Percentiles rank a stretch among this genome's conserved stretches.
These are phyloP conservation scores for Anhinga rufa DNA, from an alignment of 2,113 vertebrate species.

Conservation along the genomic window DNA sequence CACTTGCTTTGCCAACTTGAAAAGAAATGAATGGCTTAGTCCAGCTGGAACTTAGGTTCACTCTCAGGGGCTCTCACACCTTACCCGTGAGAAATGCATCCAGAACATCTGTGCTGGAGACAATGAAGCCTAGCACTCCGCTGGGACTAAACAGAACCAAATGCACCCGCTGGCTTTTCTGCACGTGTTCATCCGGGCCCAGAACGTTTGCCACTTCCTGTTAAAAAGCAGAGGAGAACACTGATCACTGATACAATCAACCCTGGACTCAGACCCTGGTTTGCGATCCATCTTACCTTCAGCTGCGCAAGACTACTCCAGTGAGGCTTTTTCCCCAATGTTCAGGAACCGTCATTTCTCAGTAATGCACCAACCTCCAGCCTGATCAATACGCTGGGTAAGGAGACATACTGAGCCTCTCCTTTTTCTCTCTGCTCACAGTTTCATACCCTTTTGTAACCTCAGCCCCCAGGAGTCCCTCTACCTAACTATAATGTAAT, in stretches of 20 bases:
- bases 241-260: background rate
- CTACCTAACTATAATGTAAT: background rate
- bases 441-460: background rate
- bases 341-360: background rate
- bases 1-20: background rate
- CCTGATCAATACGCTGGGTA: background rate
- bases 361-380: background rate
- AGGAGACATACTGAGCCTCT: background rate
- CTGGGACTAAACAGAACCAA: slow-evolving; percentile 79
- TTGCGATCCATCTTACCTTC: background rate
- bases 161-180: slow-evolving; percentile 72
- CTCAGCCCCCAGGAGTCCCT: background rate
- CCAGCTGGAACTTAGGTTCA: background rate
- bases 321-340: background rate
- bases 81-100: slow-evolving; percentile 79
- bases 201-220: slow-evolving; percentile 78
- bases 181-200: slow-evolving; percentile 79
- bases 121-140: slow-evolving; percentile 84
- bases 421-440: background rate
- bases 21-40: background rate
- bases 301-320: background rate
- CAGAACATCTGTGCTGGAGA: slow-evolving; percentile 68
- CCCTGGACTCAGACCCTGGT: background rate
- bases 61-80: background rate
- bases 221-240: background rate